Percentiles rank a stretch among this genome's conserved stretches.
phyloP scores from a whole-genome alignment of 2,113 vertebrate species.

The Amblyornis subalaris region DNA sequence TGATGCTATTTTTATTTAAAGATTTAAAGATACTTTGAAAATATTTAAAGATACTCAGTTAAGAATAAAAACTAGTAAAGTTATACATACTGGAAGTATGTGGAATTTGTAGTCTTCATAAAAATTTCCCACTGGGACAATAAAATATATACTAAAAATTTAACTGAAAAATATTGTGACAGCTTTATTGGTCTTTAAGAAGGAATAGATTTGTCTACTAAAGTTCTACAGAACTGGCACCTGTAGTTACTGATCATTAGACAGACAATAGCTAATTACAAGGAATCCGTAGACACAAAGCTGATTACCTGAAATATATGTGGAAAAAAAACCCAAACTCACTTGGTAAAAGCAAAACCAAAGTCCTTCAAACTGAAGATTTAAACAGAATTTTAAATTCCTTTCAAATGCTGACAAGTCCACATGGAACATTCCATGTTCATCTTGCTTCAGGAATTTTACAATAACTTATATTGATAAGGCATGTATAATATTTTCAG shows the following conservation, averaged over 20 bases:
- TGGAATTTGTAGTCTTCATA: neutral
- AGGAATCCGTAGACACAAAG: neutral
- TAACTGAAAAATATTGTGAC: neutral
- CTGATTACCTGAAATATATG: neutral
- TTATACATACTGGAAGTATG: neutral
- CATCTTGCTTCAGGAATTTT: neutral
- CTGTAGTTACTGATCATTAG: neutral
- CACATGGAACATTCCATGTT: neutral
- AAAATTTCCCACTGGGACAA: neutral
- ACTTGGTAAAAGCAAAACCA: neutral
- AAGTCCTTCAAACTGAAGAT: neutral
- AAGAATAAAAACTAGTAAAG: neutral
- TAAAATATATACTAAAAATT: neutral
- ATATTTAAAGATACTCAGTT: neutral
- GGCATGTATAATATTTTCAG: neutral
- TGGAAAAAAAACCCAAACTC: accelerated
- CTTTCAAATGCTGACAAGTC: neutral
- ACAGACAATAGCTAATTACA: neutral
- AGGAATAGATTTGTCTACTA: neutral
- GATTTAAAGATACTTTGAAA: neutral
- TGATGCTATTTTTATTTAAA: neutral
- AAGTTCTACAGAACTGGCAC: neutral
- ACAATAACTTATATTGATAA: neutral
- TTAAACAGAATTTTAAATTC: neutral
- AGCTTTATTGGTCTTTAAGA: slow-evolving; percentile 14